Evolutionary conservation across 2,113 vertebrate genomes (phyloP), one percentile per base, ranked within the genome.

Genomic region (Centropristis striata): DNA sequence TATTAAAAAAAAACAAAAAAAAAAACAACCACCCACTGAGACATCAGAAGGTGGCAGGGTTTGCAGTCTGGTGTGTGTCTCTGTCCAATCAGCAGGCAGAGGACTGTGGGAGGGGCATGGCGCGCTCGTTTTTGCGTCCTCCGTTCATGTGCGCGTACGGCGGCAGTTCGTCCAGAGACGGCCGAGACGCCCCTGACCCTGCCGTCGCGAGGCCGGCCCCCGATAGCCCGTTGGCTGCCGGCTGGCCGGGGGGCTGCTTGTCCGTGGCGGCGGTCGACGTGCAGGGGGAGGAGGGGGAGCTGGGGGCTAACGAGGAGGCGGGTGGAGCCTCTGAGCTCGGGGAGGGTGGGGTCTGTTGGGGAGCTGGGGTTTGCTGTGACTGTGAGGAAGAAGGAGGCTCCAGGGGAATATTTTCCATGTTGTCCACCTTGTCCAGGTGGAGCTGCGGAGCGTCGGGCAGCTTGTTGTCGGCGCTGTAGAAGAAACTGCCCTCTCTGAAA

Each of bases 91-190:
- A 99, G 97, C 98, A 99, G 94, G 97, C 96, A 2, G 98, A 99
- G 12, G 98, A 98, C 95, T 99, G 98, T 28, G 98, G 97, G 88
- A 99, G 92, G 9, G 98, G 98, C 92, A 98, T 90, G 71, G 97
- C 92, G 5, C 97, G 90, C 92, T 99, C 97, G 0, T 98, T 98
- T 92, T 98, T 97, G 73, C 97, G 96, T 0, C 97, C 97, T n/a
- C 98, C 98, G 4, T 99, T 99, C 98, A 99, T 99, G 96, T 99
- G 98, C 0, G 98, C 96, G 18, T 99, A 99, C 0, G 97, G 96
- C 91, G 97, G 97, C 20, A 96, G 90, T 91, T 99, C 97, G 16
- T 98, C 97, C 41, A 97, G 96, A 80, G 96, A 95, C 77, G 96
- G 93, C 32, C 96, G 92, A 12, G 96, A 94, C 1, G 96, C 75